Conservation (phyloP, 2,888 invertebrate species). For the Rhopalosiphum nymphaeae region DNA sequence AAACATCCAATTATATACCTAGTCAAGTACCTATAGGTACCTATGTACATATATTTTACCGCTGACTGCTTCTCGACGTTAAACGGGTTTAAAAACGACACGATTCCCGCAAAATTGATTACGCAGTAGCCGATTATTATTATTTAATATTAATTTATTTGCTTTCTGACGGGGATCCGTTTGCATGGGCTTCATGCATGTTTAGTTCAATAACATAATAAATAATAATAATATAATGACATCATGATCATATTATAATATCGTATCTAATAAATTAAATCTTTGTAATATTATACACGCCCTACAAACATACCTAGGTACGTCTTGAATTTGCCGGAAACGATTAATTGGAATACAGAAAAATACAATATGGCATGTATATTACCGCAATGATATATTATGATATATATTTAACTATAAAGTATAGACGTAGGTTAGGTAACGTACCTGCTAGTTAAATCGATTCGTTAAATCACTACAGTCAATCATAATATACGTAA, state of each 20-base stretch:
- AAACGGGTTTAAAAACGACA: conserved; percentile 27
- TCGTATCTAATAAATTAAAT: neutral
- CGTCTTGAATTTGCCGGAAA: conserved; percentile 6
- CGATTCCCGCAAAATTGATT: conserved; percentile 16
- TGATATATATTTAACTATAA: neutral
- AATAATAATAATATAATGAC: neutral
- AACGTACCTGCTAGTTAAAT: neutral
- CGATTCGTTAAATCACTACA: neutral
- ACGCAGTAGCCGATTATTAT: neutral
- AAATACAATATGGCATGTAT: conserved; percentile 5
- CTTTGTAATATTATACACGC: neutral
- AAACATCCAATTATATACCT: conserved; percentile 42
- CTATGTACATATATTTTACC: neutral
- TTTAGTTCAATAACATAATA: neutral
- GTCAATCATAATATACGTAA: neutral
- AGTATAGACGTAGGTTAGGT: too few relatives aligned
- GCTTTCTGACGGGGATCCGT: neutral
- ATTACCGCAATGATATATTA: neutral
- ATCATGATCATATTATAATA: neutral
- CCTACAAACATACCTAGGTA: neutral
- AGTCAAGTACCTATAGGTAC: neutral
- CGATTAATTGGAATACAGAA: neutral
- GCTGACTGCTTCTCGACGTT: neutral
- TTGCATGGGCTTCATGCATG: neutral
- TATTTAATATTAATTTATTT: conserved; percentile 2